phyloP scores from a whole-genome alignment of 2,888 invertebrate genomes.

The Drosophila merina region DNA sequence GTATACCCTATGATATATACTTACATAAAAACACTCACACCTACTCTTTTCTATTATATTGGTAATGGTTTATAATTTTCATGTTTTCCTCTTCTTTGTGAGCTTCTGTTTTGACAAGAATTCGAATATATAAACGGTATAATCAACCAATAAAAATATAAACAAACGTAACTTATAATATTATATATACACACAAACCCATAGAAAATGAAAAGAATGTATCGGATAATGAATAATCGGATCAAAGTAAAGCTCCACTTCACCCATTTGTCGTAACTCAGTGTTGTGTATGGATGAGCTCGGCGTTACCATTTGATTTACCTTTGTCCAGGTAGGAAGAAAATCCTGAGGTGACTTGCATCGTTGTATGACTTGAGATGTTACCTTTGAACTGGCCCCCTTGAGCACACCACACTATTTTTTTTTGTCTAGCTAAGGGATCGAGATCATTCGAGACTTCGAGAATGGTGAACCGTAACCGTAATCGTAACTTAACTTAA shows the following conservation, averaged over 20 bases:
- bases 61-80: slow-evolving; percentile 19
- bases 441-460: neutral
- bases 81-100: slow-evolving; percentile 31
- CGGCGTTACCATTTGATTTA: slow-evolving; percentile 24
- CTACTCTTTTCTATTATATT: slow-evolving; percentile 2
- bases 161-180: slow-evolving; percentile 22
- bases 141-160: slow-evolving; percentile 61
- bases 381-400: slow-evolving; percentile 16
- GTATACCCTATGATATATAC: slow-evolving; percentile 6
- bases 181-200: slow-evolving; percentile 36
- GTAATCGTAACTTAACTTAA: slow-evolving; percentile 35
- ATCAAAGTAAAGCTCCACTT: slow-evolving; percentile 24
- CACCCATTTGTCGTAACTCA: slow-evolving; percentile 32
- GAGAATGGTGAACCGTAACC: slow-evolving; percentile 20
- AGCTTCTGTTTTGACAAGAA: slow-evolving; percentile 31
- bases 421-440: slow-evolving; percentile 32
- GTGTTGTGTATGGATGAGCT: slow-evolving; percentile 59
- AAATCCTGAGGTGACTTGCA: slow-evolving; percentile 24
- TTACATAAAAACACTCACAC: slow-evolving; percentile 4
- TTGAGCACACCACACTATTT: slow-evolving; percentile 25
- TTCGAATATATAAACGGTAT: slow-evolving; percentile 39
- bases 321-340: slow-evolving; percentile 32
- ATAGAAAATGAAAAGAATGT: slow-evolving; percentile 39
- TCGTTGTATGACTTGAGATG: slow-evolving; percentile 31
- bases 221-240: slow-evolving; percentile 15